Base-by-base conservation (phyloP, 30 jellyfish, hydroid and myxozoan species). In the Hydra vulgaris region DNA sequence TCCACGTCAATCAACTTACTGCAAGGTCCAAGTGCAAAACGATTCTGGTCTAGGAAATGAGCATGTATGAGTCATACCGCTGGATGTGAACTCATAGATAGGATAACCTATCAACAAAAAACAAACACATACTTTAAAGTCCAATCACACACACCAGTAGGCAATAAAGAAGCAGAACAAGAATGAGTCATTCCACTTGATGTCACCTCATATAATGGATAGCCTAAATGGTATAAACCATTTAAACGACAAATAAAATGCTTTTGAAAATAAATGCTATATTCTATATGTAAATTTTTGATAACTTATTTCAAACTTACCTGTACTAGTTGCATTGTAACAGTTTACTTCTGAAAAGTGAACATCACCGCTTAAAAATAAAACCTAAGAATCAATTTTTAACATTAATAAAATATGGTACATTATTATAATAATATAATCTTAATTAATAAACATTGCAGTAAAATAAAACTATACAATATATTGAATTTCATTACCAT, bases 181-280 rank as follows among this genome's bases (percentile, higher is more conserved):
- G 98, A 91, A 61, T 91, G 98, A 67, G 98, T 91, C 92, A 91
- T 25, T 21, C 96, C 95, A 73, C 98, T 91, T 27, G 98, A 91
- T 83, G 98, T 91, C 52, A 87, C 95, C 80, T 91, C 98, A 83
- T 91, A 91, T 81, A 91, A 75, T 20, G 98, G 98, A 81, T 86
- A 91, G 70, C 98, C 98, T 91, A 80, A 54, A 77, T 23, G 79
- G 68, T 80, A 73, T 78, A 54, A 54, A 25, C 84, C 77, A 74
- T 18, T 23, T 23, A 20, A 1, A 52, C 70, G 12, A 8, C 17
- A 12, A 40, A 40, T 12, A 40, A 3, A 3, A 3, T 40, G 5
- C 12, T 40, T 12, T 12, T 40, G n/a, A n/a, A n/a, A n/a, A n/a
- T n/a, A n/a, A n/a, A n/a, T n/a, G n/a, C n/a, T n/a, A n/a, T n/a